Evolutionary conservation across 2,113 vertebrate species (phyloP), one percentile per base, ranked within the genome.

Genomic region (Orthonyx spaldingii): DNA sequence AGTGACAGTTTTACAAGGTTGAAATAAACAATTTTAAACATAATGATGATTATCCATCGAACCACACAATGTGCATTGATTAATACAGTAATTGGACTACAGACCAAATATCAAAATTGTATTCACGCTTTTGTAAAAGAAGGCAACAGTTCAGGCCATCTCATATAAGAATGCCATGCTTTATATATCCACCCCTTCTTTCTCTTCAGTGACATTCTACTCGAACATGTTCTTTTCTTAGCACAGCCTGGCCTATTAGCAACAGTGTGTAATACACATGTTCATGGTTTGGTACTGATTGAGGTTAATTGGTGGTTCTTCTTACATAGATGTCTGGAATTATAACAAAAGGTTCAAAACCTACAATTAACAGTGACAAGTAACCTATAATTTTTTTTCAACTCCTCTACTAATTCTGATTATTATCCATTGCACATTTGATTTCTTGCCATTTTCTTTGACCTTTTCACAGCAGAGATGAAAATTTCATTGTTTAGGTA

Each of bases 221-320:
- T 93, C 44, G 59, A 96, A 83, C 56, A 32, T 7, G 16, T 76
- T 96, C 96, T 37, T 97, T 96, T 94, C 96, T 96, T 96, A 96
- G 91, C 85, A 86, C 75, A 96, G 90, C 69, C 95, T 97, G 94
- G 94, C 70, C 94, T 94, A 37, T 95, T 94, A 95, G 89, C 91
- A 95, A 92, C 85, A 94, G 70, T 71, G 53, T 96, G 81, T 90
- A 97, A 97, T 97, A 95, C 76, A 65, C 56, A 60, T 96, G 92
- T 86, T 97, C 96, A 93, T 76, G 84, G 77, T 84, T 72, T 97
- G 94, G 64, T 97, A 87, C 42, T 93, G 80, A 94, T 91, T 94
- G 97, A 97, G 87, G 76, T 95, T 98, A 98, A 98, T 98, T 96
- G 95, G 94, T 72, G 96, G 96, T 97, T 98, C 94, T 91, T 94